These are phyloP conservation scores for Petrocephalus zakoni DNA, from an alignment of 2,113 vertebrate genomes.

Conservation along the genomic window DNA sequence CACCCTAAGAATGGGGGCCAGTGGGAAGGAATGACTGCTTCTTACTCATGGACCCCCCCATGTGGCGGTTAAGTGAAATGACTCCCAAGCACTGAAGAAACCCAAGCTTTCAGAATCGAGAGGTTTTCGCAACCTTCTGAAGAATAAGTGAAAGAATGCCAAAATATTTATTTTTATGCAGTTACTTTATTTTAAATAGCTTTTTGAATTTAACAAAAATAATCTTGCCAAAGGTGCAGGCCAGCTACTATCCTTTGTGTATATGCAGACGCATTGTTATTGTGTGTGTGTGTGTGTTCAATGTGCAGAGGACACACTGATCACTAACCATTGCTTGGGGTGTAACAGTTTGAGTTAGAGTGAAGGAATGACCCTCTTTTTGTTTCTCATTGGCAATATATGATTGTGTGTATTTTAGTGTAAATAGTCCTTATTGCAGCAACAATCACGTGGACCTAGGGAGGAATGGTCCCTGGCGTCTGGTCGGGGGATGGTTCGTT, in stretches of 20 bases:
- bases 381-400: slow-evolving; percentile 43
- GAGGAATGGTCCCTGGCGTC: slow-evolving; percentile 39
- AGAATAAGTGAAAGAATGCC: slow-evolving; percentile 71
- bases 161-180: slow-evolving; percentile 99
- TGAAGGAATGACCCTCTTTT: slow-evolving; percentile 53
- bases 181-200: slow-evolving; percentile 99
- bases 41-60: not conserved
- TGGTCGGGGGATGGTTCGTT: slow-evolving; percentile 21
- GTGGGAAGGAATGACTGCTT: not conserved
- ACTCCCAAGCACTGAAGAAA: slow-evolving; percentile 61
- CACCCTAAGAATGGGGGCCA: not conserved
- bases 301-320: not conserved
- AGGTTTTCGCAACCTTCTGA: slow-evolving; percentile 49
- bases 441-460: slow-evolving; percentile 56
- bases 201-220: slow-evolving; percentile 87
- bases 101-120: slow-evolving; percentile 66
- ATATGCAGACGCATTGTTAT: not conserved
- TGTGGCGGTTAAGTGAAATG: not conserved
- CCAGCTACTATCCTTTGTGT: slow-evolving; percentile 19
- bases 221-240: slow-evolving; percentile 97
- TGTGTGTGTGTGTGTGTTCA: not conserved
- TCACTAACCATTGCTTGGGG: slow-evolving; percentile 42
- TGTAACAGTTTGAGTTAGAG: slow-evolving; percentile 51
- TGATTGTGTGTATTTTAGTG: slow-evolving; percentile 54
- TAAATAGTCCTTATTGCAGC: slow-evolving; percentile 61